phyloP scores from a whole-genome alignment of 2,113 vertebrate species.

The Apteryx mantelli region DNA sequence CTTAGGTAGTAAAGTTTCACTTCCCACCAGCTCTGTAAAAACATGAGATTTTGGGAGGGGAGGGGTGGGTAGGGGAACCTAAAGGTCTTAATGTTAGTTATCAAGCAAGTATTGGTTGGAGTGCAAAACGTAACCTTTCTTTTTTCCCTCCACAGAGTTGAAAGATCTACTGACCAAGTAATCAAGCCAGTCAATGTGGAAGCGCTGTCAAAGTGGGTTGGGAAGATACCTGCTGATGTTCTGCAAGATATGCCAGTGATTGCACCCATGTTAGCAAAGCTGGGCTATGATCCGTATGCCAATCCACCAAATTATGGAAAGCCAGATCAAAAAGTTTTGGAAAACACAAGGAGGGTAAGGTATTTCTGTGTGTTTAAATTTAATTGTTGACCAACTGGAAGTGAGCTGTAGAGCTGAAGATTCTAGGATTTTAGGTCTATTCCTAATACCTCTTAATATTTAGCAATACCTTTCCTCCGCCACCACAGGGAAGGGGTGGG shows the following conservation, averaged over 20 bases:
- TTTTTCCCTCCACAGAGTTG: conserved; percentile 81
- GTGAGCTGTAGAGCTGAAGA: neutral
- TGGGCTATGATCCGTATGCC: conserved; percentile 94
- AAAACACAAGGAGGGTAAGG: conserved; percentile 96
- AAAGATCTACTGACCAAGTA: conserved; percentile 96
- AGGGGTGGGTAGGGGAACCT: neutral
- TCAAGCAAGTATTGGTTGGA: neutral
- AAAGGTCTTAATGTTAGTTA: neutral
- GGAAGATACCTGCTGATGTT: conserved; percentile 93
- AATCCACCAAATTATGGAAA: conserved; percentile 95
- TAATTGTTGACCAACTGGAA: neutral
- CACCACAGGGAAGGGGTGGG: neutral
- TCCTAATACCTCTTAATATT: neutral
- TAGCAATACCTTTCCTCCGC: neutral
- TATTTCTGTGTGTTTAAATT: neutral
- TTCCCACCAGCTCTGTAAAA: neutral
- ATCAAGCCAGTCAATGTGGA: conserved; percentile 97
- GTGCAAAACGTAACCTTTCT: neutral
- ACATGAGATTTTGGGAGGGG: neutral
- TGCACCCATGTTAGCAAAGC: conserved; percentile 93
- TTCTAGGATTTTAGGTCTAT: accelerated
- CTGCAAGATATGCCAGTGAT: conserved; percentile 93
- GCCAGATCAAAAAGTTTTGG: conserved; percentile 92
- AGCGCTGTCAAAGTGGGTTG: conserved; percentile 97
- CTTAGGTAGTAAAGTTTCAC: neutral